These are phyloP conservation scores for Amphipyra berbera DNA, from an alignment of 2,888 invertebrate species.

Conservation along the genomic window DNA sequence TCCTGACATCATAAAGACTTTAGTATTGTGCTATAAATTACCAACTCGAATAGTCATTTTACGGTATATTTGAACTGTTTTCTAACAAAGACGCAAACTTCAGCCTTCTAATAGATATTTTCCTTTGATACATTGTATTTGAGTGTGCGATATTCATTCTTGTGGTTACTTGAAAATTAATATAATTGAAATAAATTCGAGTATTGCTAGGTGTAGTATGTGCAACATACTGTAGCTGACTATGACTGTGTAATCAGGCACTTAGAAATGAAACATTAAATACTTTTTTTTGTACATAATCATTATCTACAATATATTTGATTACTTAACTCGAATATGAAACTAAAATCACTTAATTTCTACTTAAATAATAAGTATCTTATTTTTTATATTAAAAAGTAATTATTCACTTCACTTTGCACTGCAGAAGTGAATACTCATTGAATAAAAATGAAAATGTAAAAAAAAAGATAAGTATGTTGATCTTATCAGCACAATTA, in stretches of 20 bases:
- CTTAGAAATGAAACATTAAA: neutral
- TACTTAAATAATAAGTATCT: conserved; percentile 49
- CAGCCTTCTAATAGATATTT: neutral
- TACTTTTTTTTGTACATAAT: neutral
- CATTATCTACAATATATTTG: conserved; percentile 17
- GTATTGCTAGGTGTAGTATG: too few species aligned
- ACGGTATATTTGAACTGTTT: conserved; percentile 12
- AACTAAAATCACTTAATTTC: conserved; percentile 47
- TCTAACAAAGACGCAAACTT: conserved; percentile 5
- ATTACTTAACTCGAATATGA: conserved; percentile 45
- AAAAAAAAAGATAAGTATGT: conserved; percentile 21
- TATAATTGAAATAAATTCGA: too few species aligned
- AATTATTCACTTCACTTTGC: conserved; percentile 16
- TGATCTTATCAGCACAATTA: conserved; percentile 36
- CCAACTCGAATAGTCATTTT: conserved; percentile 28
- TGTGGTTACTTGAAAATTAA: too few species aligned
- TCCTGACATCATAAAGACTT: neutral
- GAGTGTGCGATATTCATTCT: conserved; percentile 3
- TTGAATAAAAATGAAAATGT: conserved; percentile 15
- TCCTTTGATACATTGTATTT: conserved; percentile 21
- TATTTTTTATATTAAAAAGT: conserved; percentile 11
- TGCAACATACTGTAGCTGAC: neutral
- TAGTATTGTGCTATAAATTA: conserved; percentile 7
- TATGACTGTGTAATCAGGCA: neutral
- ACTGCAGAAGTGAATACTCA: conserved; percentile 13